A percentile compares a stretch with the other conserved stretches of the same genome.
Evolutionary conservation across 2,888 invertebrate genomes (phyloP).

Genomic region (Thymelicus lineola): DNA sequence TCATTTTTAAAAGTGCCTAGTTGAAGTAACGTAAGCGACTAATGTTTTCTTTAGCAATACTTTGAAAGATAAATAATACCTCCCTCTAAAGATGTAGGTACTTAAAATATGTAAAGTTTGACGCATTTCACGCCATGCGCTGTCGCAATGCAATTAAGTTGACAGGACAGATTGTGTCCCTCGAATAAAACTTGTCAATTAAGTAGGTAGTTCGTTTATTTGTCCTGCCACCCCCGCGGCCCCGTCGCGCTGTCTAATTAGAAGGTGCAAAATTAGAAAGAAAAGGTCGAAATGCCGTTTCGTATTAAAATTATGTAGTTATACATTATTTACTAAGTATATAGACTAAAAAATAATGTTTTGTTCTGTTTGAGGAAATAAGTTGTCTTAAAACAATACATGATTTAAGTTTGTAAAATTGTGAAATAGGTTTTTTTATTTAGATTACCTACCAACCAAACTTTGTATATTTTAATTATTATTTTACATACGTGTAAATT

Average conservation of each 20-base stretch:
- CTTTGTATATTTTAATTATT: no score
- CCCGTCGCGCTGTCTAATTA: constrained; percentile 23
- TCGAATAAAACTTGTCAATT: constrained; percentile 23
- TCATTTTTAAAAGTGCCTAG: no score
- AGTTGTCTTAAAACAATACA: no score
- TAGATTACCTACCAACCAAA: no score
- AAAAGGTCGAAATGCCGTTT: background rate
- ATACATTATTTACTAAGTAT: background rate
- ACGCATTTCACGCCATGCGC: background rate
- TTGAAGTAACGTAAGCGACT: no score
- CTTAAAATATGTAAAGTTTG: constrained; percentile 3
- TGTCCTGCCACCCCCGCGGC: background rate
- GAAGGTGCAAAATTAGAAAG: constrained; percentile 24
- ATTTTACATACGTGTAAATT: no score
- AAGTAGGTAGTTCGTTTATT: constrained; percentile 27
- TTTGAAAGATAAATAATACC: no score
- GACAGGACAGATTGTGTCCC: constrained; percentile 17
- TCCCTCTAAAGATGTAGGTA: background rate
- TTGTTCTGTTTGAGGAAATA: no score
- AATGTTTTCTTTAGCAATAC: no score
- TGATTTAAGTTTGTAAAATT: no score
- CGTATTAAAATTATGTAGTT: background rate
- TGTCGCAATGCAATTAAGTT: constrained; percentile 24
- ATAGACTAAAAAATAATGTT: background rate
- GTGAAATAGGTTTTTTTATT: no score